Base-by-base conservation (phyloP, 2,113 vertebrate species). In the Parus major region DNA sequence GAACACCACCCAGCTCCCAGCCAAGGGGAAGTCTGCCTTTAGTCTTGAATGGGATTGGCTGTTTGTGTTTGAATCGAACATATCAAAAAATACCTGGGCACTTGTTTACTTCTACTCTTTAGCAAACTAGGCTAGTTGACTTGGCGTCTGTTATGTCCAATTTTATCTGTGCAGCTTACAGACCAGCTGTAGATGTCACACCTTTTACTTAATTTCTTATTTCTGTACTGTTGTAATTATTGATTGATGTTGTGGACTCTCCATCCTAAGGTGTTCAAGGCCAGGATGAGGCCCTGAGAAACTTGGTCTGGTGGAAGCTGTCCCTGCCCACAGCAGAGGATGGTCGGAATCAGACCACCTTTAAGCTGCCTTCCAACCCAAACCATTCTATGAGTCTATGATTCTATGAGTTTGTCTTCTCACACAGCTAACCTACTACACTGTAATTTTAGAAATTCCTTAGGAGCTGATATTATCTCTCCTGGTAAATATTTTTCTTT, bases 211-310 rank as follows among this genome's bases (percentile, higher is more conserved):
- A n/a, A 52, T 83, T 72, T 77, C 17, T 89, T 10, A 70, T 35
- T 57, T 91, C 31, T 46, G 7, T 85, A 35, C 16, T 21, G 2
- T 33, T 60, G 8, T 64, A 47, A 60, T 8, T 60, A 5, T 63
- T 46, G 28, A 53, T 0, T n/a, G n/a, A 63, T 5, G n/a, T 41
- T 55, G 56, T 63, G n/a, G 20, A 29, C 16, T 70, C 47, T 41
- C 20, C n/a, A 41, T 25, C 24, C 56, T 0, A 0, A 41, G 57
- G 9, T 35, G 8, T 11, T 25, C 29, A 41, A 78, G 41, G 12
- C 8, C 64, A 61, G 56, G 19, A 20, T n/a, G 47, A 60, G 23
- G 29, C 10, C 29, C n/a, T 61, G 23, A 46, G 39, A 61, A 78
- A 46, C n/a, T 3, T 24, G 18, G 8, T 41, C 15, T 24, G n/a